These are phyloP conservation scores for Dromiciops gliroides DNA, from an alignment of 2,113 vertebrate genomes.

Conservation along the genomic window DNA sequence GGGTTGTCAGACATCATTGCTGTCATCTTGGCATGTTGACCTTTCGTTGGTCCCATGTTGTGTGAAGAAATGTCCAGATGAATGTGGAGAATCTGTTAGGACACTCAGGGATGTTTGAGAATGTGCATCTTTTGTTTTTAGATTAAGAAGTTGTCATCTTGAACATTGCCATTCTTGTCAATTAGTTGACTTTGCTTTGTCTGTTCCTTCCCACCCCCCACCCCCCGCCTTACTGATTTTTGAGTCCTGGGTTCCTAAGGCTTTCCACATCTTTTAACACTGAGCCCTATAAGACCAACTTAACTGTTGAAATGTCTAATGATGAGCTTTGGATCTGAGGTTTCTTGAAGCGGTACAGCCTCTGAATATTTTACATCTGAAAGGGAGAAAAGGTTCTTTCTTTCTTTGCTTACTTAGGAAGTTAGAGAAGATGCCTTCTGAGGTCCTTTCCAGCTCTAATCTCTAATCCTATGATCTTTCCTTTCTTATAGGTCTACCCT, in stretches of 20 bases:
- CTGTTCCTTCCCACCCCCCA: neutral
- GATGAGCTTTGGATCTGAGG: neutral
- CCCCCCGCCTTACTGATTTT: neutral
- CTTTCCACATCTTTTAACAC: neutral
- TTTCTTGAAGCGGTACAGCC: neutral
- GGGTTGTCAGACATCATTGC: neutral
- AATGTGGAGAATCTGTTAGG: neutral
- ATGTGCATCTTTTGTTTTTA: neutral
- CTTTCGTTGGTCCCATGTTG: neutral
- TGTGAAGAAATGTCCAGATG: neutral
- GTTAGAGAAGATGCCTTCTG: neutral
- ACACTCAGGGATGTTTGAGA: neutral
- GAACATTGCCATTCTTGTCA: neutral
- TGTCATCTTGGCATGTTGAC: neutral
- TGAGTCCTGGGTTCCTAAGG: neutral
- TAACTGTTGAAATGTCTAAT: neutral
- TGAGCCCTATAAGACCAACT: neutral
- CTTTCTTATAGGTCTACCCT: conserved; percentile 87
- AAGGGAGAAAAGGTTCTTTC: neutral
- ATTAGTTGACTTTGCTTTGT: neutral
- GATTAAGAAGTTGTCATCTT: neutral
- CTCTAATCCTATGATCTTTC: neutral
- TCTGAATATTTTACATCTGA: neutral
- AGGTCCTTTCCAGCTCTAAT: neutral
- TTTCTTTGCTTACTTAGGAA: neutral